Percentiles rank a stretch among this genome's conserved stretches.
These are phyloP conservation scores for Willisornis vidua DNA, from an alignment of 2,113 vertebrate species.

Conservation along the genomic window DNA sequence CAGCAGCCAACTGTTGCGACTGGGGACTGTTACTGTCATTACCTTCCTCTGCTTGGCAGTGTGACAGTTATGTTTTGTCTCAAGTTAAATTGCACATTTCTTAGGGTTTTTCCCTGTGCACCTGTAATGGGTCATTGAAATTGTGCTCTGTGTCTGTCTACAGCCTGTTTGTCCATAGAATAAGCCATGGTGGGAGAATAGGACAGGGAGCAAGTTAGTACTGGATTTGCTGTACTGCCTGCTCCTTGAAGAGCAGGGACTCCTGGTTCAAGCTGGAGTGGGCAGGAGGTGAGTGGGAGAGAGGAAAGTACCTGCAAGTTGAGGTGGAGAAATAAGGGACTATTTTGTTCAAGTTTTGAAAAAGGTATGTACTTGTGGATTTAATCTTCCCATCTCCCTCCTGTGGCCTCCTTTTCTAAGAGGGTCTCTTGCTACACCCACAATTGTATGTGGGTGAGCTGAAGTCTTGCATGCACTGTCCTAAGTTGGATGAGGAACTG, in stretches of 20 bases:
- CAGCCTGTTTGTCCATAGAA: neutral
- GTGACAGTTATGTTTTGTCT: neutral
- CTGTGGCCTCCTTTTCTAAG: neutral
- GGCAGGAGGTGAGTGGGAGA: neutral
- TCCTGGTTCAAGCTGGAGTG: neutral
- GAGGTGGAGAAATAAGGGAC: neutral
- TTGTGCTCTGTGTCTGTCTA: neutral
- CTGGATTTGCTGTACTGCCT: neutral
- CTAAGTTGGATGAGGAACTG: neutral
- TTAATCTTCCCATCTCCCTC: neutral
- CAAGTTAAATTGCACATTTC: neutral
- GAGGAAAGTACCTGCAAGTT: neutral
- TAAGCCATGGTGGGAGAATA: neutral
- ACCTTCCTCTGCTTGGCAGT: neutral
- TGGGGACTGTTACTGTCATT: neutral
- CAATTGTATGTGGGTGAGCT: neutral
- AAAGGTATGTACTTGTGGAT: neutral
- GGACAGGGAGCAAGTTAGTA: neutral
- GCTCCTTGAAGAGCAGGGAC: rapidly evolving
- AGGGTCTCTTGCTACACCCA: neutral
- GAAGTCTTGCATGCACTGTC: neutral
- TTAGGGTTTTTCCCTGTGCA: neutral
- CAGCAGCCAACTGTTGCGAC: slow-evolving; percentile 8
- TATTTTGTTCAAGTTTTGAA: neutral
- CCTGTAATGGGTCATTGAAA: neutral